Conservation (phyloP, 2,888 invertebrate genomes). For the Brenthis hecate region DNA sequence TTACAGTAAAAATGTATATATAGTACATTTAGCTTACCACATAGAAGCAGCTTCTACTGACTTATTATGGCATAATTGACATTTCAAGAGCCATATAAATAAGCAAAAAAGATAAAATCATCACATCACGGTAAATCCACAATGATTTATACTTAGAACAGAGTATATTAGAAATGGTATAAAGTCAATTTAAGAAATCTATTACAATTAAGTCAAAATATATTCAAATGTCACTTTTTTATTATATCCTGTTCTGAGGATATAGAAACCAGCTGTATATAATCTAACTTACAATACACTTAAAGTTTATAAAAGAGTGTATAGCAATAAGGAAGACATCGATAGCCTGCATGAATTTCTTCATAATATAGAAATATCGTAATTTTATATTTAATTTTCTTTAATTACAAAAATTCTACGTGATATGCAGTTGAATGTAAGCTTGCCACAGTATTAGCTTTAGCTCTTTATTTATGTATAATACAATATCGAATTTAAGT, state of each 20-base stretch:
- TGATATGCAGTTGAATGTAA: conserved; percentile 19
- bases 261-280: conserved; percentile 31
- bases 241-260: conserved; percentile 14
- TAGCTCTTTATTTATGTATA: not conserved
- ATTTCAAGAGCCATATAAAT: conserved; percentile 21
- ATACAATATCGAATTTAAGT: not conserved
- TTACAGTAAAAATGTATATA: conserved; percentile 7
- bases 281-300: conserved; percentile 69
- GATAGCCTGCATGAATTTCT: conserved; percentile 55
- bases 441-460: not conserved
- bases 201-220: not conserved
- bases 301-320: conserved; percentile 75
- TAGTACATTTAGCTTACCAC: conserved; percentile 21
- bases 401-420: conserved; percentile 24
- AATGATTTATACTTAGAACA: conserved; percentile 11
- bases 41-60: conserved; percentile 28
- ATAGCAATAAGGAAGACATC: conserved; percentile 82
- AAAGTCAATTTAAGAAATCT: not conserved
- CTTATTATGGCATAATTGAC: conserved; percentile 31
- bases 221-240: not conserved
- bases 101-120: not conserved
- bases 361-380: conserved; percentile 28
- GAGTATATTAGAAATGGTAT: conserved; percentile 22
- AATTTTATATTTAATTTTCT: conserved; percentile 21
- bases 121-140: conserved; percentile 10